A percentile compares a stretch with the other conserved stretches of the same genome.
These are phyloP conservation scores for Auanema freiburgensis DNA, from an alignment of 2,888 invertebrate genomes.

Conservation along the genomic window DNA sequence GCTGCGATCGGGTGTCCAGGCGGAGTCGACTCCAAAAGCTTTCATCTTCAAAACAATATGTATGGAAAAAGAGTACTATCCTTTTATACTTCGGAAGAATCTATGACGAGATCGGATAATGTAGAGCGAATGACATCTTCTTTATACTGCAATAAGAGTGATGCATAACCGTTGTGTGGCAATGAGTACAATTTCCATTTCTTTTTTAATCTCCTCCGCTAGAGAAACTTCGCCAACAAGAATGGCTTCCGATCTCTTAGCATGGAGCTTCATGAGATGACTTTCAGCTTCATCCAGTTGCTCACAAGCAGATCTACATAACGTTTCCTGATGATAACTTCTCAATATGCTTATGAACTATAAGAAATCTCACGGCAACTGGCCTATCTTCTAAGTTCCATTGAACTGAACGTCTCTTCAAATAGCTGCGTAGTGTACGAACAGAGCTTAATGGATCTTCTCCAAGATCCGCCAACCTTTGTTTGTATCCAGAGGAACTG, in stretches of 20 bases:
- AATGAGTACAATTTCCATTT: conserved; percentile 43
- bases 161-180: too few relatives aligned
- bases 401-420: conserved; percentile 28
- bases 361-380: conserved; percentile 26
- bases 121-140: too few relatives aligned
- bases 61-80: background rate
- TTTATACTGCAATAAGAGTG: background rate
- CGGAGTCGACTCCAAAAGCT: conserved; percentile 50
- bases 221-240: conserved; percentile 40
- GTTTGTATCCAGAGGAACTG: conserved; percentile 34
- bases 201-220: conserved; percentile 26
- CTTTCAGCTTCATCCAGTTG: conserved; percentile 43
- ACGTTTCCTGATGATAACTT: conserved; percentile 25
- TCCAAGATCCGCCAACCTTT: conserved; percentile 36
- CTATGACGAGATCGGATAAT: too few relatives aligned
- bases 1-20: conserved; percentile 39
- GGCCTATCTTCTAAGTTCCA: conserved; percentile 29
- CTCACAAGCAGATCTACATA: conserved; percentile 43
- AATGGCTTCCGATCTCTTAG: conserved; percentile 44
- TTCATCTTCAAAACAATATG: conserved; percentile 27
- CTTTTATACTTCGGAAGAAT: too few relatives aligned
- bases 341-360: conserved; percentile 20
- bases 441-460: conserved; percentile 48
- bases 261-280: conserved; percentile 37
- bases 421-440: conserved; percentile 46